These are phyloP conservation scores for Stomorhina lunata DNA, from an alignment of 2,888 invertebrate species.

Conservation along the genomic window DNA sequence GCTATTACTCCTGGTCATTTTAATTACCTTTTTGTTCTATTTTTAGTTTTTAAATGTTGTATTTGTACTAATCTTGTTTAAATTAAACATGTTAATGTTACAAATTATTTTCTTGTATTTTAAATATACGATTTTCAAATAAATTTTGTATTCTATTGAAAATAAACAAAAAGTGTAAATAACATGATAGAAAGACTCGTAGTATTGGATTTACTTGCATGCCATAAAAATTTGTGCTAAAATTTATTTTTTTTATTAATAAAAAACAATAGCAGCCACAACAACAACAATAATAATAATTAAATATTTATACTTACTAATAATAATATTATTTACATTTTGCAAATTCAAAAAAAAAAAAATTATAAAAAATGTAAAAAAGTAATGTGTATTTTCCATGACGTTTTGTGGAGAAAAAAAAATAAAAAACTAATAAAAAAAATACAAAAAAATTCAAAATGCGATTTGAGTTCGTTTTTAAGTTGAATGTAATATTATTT, in stretches of 20 bases:
- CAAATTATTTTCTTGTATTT: conserved; percentile 31
- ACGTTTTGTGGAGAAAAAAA: conserved; percentile 8
- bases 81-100: conserved; percentile 27
- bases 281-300: too few species aligned
- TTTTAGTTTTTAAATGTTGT: conserved; percentile 22
- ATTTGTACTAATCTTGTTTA: background rate
- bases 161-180: conserved; percentile 42
- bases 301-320: too few species aligned
- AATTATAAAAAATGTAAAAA: too few species aligned
- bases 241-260: too few species aligned
- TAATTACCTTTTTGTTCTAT: background rate
- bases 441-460: conserved; percentile 1
- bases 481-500: too few species aligned
- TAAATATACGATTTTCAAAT: conserved; percentile 22
- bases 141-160: conserved; percentile 14
- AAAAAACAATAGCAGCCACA: too few species aligned
- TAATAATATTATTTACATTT: conserved; percentile 30
- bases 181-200: too few species aligned
- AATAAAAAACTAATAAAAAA: background rate
- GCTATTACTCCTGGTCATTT: background rate
- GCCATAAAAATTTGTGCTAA: too few species aligned
- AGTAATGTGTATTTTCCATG: conserved; percentile 29
- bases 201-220: too few species aligned
- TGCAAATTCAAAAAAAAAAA: conserved; percentile 12
- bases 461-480: background rate